phyloP scores from a whole-genome alignment of 2,797 vertebrate genomes.

The Ctenochaetus hawaiiensis region DNA sequence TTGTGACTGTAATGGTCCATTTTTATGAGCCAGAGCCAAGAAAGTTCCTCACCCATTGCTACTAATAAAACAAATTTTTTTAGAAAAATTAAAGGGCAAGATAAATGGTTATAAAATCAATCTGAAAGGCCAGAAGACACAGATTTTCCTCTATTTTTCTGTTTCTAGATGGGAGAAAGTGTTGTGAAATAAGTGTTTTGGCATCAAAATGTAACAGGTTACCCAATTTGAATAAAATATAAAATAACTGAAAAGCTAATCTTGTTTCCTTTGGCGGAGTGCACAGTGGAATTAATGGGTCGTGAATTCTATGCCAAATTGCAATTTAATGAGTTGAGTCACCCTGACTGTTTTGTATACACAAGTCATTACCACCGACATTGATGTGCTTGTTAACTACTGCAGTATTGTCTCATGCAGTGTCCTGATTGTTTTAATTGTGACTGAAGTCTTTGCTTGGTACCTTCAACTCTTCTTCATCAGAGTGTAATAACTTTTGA shows the following conservation, averaged over 20 bases:
- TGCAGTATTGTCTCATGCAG: conserved; percentile 24
- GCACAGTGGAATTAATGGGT: conserved; percentile 58
- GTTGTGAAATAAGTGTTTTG: conserved; percentile 9
- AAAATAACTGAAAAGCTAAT: conserved; percentile 55
- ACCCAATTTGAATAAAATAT: conserved; percentile 31
- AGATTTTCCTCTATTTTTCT: background rate
- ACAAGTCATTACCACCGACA: conserved; percentile 67
- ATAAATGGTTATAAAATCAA: conserved; percentile 28
- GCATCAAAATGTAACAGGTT: conserved; percentile 15
- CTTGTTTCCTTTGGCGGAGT: conserved; percentile 39
- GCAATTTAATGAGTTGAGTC: conserved; percentile 71
- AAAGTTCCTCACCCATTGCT: conserved; percentile 14
- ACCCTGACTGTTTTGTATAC: conserved; percentile 65
- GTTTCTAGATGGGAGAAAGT: conserved; percentile 3
- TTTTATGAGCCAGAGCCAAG: conserved; percentile 19
- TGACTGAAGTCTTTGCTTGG: conserved; percentile 6
- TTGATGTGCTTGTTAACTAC: conserved; percentile 67
- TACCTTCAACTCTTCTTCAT: conserved; percentile 13
- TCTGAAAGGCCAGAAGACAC: conserved; percentile 16
- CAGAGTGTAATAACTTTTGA: conserved; percentile 22
- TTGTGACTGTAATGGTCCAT: conserved; percentile 41
- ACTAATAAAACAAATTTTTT: conserved; percentile 6
- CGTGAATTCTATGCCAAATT: conserved; percentile 54
- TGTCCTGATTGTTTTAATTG: conserved; percentile 18
- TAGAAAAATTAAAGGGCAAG: conserved; percentile 9